Percentiles rank a stretch among this genome's conserved stretches.
These are phyloP conservation scores for Lordiphosa fenestrarum DNA, from an alignment of 2,888 invertebrate genomes.

Conservation along the genomic window DNA sequence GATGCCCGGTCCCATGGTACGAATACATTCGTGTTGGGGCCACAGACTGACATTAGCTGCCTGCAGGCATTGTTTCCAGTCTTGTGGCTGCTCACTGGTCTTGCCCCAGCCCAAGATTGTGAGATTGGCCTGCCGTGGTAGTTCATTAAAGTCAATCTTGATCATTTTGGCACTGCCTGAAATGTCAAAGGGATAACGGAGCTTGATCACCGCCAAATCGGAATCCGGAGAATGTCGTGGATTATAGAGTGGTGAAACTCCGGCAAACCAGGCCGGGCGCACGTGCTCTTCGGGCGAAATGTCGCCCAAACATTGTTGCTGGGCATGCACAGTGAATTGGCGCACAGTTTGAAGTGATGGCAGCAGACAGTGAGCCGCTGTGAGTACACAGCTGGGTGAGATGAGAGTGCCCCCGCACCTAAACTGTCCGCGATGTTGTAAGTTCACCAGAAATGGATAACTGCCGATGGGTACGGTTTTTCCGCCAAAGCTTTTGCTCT, in stretches of 20 bases:
- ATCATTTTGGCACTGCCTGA: constrained; percentile 15
- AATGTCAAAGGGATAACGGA: constrained; percentile 34
- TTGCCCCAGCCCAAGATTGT: constrained; percentile 62
- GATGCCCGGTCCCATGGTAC: constrained; percentile 1
- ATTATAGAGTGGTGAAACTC: constrained; percentile 10
- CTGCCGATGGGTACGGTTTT: constrained; percentile 12
- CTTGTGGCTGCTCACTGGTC: neutral
- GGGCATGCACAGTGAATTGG: constrained; percentile 40
- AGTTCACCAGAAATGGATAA: constrained; percentile 47
- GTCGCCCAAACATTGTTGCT: constrained; percentile 44
- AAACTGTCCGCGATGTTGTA: constrained; percentile 29
- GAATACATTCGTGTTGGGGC: constrained; percentile 25
- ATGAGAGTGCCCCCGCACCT: constrained; percentile 49
- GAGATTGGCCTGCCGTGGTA: constrained; percentile 29
- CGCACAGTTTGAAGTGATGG: constrained; percentile 2
- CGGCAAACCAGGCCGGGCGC: constrained; percentile 27
- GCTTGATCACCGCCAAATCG: constrained; percentile 45
- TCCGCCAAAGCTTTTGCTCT: constrained; percentile 44
- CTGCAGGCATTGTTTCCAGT: constrained; percentile 43
- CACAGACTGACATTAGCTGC: constrained; percentile 34
- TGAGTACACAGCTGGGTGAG: constrained; percentile 52
- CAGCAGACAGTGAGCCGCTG: constrained; percentile 60
- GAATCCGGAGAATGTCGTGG: constrained; percentile 1
- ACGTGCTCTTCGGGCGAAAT: constrained; percentile 9
- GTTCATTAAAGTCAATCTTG: constrained; percentile 37